Percentiles rank a stretch among this genome's conserved stretches.
Evolutionary conservation across 2,888 invertebrate genomes (phyloP).

Genomic region (Melanophora roralis): DNA sequence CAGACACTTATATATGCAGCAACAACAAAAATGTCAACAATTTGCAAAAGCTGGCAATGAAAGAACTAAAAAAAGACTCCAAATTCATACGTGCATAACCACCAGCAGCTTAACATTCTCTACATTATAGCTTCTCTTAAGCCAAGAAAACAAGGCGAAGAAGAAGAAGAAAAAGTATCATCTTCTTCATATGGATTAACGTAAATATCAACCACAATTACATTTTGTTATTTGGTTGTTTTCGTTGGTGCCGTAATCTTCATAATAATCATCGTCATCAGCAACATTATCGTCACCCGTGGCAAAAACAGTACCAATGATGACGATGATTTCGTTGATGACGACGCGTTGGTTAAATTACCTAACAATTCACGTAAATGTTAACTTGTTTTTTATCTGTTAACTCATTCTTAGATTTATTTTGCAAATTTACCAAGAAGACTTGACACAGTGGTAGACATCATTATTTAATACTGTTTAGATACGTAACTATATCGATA

Average conservation of each 20-base stretch:
- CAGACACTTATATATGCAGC: neutral
- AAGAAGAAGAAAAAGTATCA: conserved; percentile 33
- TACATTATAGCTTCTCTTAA: conserved; percentile 40
- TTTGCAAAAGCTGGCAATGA: neutral
- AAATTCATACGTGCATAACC: conserved; percentile 44
- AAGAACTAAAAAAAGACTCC: conserved; percentile 12
- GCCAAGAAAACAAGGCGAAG: neutral
- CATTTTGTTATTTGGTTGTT: too few relatives aligned
- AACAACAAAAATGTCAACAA: conserved; percentile 22
- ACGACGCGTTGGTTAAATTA: conserved; percentile 43
- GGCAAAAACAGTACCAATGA: conserved; percentile 45
- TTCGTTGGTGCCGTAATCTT: neutral
- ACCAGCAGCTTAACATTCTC: conserved; percentile 61
- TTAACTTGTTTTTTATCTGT: conserved; percentile 61
- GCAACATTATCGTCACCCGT: conserved; percentile 47
- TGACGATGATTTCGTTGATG: neutral
- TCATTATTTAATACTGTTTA: too few relatives aligned
- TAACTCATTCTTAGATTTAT: conserved; percentile 54
- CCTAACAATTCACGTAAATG: conserved; percentile 59
- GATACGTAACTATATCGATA: too few relatives aligned
- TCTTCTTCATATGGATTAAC: conserved; percentile 59
- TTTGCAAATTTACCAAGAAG: conserved; percentile 36
- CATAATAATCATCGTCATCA: conserved; percentile 9
- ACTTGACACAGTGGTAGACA: conserved; percentile 15
- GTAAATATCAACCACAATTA: conserved; percentile 49